Evolutionary conservation across 1,140 invertebrate species (phyloP).

Genomic region (Steinernema khuongi): DNA sequence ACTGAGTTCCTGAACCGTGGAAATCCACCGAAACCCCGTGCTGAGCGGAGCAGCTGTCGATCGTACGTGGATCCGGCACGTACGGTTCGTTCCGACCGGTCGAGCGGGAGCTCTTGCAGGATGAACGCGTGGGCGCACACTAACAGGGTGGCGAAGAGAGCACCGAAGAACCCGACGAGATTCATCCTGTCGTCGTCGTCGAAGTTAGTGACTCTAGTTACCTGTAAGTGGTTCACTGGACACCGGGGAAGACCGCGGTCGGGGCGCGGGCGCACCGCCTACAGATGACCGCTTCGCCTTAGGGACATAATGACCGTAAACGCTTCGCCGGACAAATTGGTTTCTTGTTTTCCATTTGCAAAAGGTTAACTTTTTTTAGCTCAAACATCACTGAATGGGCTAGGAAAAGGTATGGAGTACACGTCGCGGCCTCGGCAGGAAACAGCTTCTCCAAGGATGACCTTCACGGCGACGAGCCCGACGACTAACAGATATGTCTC

Average conservation of each 20-base stretch:
- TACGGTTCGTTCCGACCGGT: neutral
- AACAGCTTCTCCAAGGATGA: too few relatives aligned
- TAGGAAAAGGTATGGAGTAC: too few relatives aligned
- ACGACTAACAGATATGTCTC: neutral
- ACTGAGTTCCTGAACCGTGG: neutral
- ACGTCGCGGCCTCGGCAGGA: neutral
- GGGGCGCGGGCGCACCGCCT: neutral
- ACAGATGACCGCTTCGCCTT: neutral
- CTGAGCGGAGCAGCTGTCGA: neutral
- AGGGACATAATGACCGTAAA: neutral
- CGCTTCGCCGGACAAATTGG: neutral
- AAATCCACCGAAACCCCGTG: neutral
- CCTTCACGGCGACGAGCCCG: too few relatives aligned
- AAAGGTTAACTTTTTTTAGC: neutral
- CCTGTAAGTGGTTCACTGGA: neutral
- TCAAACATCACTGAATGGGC: neutral
- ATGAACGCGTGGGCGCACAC: slow-evolving; percentile 4
- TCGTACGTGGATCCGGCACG: neutral
- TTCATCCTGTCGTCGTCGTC: neutral
- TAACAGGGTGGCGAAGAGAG: neutral
- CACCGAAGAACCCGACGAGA: neutral
- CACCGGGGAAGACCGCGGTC: neutral
- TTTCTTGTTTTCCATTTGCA: slow-evolving; percentile 13
- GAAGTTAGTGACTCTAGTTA: neutral
- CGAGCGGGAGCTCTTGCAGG: neutral